Conservation (phyloP, 2,113 vertebrate genomes). For the Neolamprologus caudopunctatus region DNA sequence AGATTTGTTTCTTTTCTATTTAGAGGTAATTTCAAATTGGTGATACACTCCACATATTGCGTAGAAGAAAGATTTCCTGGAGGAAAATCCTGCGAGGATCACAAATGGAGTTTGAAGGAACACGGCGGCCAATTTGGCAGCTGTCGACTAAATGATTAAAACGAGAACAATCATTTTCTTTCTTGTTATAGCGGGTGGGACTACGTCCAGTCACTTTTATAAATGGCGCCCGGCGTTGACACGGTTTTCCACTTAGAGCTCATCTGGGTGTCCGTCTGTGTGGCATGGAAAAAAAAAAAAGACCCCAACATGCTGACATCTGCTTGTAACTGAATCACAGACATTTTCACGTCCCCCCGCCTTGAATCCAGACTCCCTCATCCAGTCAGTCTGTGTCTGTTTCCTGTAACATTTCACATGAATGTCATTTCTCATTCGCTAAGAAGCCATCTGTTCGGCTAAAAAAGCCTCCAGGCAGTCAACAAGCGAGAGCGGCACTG, state of each 20-base stretch:
- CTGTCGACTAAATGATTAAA: background rate
- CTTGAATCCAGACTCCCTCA: background rate
- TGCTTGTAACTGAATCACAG: slow-evolving; percentile 35
- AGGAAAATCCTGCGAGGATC: background rate
- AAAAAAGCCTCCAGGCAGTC: slow-evolving; percentile 23
- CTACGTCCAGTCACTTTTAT: background rate
- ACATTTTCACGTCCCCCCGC: background rate
- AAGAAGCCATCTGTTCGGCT: slow-evolving; percentile 46
- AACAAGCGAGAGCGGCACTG: background rate
- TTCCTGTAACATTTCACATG: slow-evolving; percentile 34
- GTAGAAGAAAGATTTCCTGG: background rate
- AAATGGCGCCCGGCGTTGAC: background rate
- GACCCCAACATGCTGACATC: slow-evolving; percentile 16
- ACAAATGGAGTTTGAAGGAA: background rate
- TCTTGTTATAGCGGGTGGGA: background rate
- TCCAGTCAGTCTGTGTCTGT: slow-evolving; percentile 19
- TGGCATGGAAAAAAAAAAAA: background rate
- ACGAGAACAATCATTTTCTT: background rate
- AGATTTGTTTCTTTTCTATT: background rate
- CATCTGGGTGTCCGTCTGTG: background rate
- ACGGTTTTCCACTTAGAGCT: slow-evolving; percentile 49
- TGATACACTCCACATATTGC: background rate
- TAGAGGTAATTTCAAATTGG: background rate
- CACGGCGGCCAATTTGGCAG: background rate
- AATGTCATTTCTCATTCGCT: slow-evolving; percentile 49